Percentiles rank a stretch among this genome's conserved stretches.
Conservation (phyloP, 2,113 vertebrate genomes). For the Psammodynastes pulverulentus region DNA sequence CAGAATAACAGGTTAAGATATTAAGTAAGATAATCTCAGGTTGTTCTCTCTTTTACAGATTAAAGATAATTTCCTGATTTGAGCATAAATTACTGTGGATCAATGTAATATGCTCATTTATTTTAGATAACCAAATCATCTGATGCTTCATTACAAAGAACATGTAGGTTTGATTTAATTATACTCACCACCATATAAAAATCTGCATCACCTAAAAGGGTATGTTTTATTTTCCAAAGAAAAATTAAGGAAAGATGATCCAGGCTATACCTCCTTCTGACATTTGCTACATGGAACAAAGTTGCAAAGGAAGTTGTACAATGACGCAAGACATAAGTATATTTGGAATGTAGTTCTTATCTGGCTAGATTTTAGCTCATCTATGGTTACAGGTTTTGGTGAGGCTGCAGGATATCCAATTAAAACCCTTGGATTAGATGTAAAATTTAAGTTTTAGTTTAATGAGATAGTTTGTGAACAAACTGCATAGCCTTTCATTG, state of each 20-base stretch:
- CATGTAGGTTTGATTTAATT: background rate
- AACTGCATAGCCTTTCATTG: background rate
- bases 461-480: background rate
- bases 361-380: background rate
- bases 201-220: background rate
- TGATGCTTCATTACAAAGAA: background rate
- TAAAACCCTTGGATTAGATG: background rate
- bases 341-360: background rate
- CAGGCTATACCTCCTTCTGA: background rate
- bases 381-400: background rate
- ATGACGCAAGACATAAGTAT: background rate
- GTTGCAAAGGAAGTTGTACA: background rate
- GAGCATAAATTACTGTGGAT: background rate
- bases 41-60: background rate
- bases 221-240: background rate
- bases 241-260: background rate
- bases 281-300: background rate
- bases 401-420: no score
- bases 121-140: background rate
- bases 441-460: background rate
- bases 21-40: background rate
- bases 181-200: background rate
- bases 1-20: background rate
- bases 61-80: background rate
- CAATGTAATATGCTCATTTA: background rate